Conservation (phyloP, 2,113 vertebrate genomes). For the Phaethon lepturus region DNA sequence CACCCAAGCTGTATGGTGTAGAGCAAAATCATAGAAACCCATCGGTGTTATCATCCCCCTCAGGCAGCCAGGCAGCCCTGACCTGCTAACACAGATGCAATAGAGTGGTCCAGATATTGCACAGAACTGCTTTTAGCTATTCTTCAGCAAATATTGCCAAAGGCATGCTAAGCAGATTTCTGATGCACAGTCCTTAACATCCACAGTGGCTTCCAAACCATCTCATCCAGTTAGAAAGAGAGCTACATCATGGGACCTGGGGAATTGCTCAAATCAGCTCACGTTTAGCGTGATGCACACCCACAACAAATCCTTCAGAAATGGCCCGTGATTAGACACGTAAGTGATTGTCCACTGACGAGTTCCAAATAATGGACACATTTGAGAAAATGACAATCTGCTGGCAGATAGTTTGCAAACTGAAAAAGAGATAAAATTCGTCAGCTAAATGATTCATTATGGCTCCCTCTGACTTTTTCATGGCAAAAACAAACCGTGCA, state of each 20-base stretch:
- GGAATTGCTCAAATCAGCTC: not conserved
- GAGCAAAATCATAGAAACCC: not conserved
- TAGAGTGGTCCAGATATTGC: not conserved
- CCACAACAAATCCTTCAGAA: not conserved
- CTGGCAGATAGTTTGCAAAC: constrained; percentile 37
- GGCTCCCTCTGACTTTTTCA: constrained; percentile 25
- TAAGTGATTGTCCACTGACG: not conserved
- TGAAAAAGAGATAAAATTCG: not conserved
- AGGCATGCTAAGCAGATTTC: not conserved
- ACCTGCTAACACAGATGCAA: rapidly evolving
- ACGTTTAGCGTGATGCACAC: not conserved
- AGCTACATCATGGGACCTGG: not conserved
- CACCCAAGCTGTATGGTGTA: not conserved
- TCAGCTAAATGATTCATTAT: constrained; percentile 50
- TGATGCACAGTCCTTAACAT: not conserved
- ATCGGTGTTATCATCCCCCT: too few relatives aligned
- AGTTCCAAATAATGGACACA: constrained; percentile 15
- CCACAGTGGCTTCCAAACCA: not conserved
- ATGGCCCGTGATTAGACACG: not conserved
- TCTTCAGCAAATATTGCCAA: not conserved
- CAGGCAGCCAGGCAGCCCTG: not conserved
- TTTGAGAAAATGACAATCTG: constrained; percentile 36
- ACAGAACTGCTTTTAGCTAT: not conserved
- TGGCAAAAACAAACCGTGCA: not conserved
- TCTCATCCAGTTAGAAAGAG: not conserved